A percentile compares a stretch with the other conserved stretches of the same genome.
These are phyloP conservation scores for Picus viridis DNA, from an alignment of 2,797 vertebrate species.

Conservation along the genomic window DNA sequence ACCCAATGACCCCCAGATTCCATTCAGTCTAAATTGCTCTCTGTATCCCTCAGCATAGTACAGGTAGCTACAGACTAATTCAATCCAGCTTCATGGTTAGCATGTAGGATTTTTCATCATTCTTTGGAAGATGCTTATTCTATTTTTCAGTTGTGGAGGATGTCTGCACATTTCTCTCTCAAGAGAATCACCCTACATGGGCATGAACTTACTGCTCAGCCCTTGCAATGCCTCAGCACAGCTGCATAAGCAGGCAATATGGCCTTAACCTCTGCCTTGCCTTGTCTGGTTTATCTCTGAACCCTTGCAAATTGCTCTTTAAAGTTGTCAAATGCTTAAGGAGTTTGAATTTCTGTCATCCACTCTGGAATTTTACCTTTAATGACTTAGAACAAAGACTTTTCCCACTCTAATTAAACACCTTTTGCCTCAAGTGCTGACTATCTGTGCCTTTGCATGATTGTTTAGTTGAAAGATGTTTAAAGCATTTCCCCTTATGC, in stretches of 20 bases:
- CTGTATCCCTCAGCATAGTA: not conserved
- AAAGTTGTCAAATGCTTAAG: not conserved
- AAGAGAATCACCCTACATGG: not conserved
- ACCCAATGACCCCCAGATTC: not conserved
- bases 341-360: not conserved
- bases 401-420: conserved; percentile 22
- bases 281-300: not conserved
- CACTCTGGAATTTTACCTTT: not conserved
- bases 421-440: conserved; percentile 7
- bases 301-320: not conserved
- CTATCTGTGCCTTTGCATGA: not conserved
- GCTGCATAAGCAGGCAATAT: not conserved
- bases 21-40: not conserved
- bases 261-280: not conserved
- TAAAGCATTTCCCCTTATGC: not conserved
- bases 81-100: not conserved
- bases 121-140: not conserved
- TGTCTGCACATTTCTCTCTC: not conserved
- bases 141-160: not conserved
- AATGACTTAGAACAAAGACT: conserved; percentile 39
- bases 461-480: conserved; percentile 25
- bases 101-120: not conserved
- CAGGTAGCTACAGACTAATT: not conserved
- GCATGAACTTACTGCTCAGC: not conserved
- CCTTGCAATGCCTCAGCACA: not conserved